Evolutionary conservation across 2,888 invertebrate species (phyloP).

Genomic region (Opisthograptis luteolata): DNA sequence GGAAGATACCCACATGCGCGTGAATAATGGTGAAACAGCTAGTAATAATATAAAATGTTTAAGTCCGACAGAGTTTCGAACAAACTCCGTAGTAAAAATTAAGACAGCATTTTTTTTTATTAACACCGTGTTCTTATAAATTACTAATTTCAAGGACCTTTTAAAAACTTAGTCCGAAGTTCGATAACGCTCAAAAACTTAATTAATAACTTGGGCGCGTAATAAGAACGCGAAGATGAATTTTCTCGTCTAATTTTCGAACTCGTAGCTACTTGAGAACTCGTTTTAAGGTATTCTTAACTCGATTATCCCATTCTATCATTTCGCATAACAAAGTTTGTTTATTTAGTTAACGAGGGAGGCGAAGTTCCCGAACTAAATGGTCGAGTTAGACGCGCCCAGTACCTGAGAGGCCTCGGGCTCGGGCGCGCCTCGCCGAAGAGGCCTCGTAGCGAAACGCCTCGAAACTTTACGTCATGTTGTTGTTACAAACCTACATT

Average conservation of each 20-base stretch:
- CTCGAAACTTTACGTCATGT: neutral
- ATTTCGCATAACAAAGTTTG: constrained; percentile 33
- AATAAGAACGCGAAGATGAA: constrained; percentile 30
- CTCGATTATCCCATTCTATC: constrained; percentile 38
- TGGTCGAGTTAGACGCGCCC: constrained; percentile 14
- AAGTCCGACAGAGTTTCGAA: too few relatives aligned
- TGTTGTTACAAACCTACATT: neutral
- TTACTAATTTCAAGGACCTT: constrained; percentile 2
- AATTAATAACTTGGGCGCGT: constrained; percentile 27
- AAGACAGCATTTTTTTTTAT: too few relatives aligned
- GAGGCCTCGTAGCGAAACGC: constrained; percentile 4
- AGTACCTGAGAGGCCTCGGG: constrained; percentile 14
- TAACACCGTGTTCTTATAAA: constrained; percentile 3
- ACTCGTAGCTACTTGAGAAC: constrained; percentile 17
- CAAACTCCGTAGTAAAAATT: too few relatives aligned
- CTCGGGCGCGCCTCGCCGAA: constrained; percentile 1
- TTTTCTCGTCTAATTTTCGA: constrained; percentile 25
- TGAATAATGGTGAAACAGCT: too few relatives aligned
- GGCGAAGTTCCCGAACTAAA: constrained; percentile 28
- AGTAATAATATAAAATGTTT: too few relatives aligned
- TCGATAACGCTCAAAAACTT: constrained; percentile 25
- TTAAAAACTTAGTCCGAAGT: constrained; percentile 12
- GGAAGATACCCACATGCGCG: too few relatives aligned
- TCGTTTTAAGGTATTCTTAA: constrained; percentile 32
- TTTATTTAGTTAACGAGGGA: constrained; percentile 34